Conservation (phyloP, 92 coral and sea anemone species). For the Palythoa grandiflora region DNA sequence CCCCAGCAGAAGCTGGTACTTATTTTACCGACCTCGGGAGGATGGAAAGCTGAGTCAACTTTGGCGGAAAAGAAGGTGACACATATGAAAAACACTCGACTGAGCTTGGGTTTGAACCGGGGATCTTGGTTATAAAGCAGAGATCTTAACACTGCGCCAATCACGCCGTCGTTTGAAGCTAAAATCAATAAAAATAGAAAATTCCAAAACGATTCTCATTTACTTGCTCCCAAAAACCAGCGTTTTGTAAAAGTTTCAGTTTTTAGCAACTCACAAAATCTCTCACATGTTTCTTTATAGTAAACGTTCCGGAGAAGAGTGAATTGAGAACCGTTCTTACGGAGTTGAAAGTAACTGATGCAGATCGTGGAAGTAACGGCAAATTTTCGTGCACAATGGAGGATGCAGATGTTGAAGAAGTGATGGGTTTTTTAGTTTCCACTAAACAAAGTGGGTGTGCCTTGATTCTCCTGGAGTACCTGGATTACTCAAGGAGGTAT, state of each 20-base stretch:
- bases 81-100: too few species aligned
- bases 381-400: conserved; percentile 84
- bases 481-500: conserved; percentile 68
- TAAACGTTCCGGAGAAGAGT: conserved; percentile 71
- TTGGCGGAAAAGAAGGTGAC: too few species aligned
- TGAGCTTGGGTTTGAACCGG: too few species aligned
- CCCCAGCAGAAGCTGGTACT: too few species aligned
- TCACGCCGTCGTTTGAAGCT: too few species aligned
- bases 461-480: conserved; percentile 68
- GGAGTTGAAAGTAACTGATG: conserved; percentile 76
- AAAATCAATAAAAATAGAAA: too few species aligned
- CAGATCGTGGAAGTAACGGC: conserved; percentile 83
- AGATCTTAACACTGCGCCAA: too few species aligned
- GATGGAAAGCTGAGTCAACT: too few species aligned
- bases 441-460: conserved; percentile 87
- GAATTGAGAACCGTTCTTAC: conserved; percentile 74
- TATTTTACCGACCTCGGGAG: too few species aligned
- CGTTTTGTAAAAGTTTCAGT: background rate
- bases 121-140: too few species aligned
- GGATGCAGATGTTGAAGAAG: conserved; percentile 84
- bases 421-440: conserved; percentile 80
- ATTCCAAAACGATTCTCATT: too few species aligned
- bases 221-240: too few species aligned
- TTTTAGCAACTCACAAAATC: background rate
- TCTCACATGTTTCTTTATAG: conserved; percentile 46